phyloP scores from a whole-genome alignment of 2,113 vertebrate genomes.

The Oryzias curvinotus region DNA sequence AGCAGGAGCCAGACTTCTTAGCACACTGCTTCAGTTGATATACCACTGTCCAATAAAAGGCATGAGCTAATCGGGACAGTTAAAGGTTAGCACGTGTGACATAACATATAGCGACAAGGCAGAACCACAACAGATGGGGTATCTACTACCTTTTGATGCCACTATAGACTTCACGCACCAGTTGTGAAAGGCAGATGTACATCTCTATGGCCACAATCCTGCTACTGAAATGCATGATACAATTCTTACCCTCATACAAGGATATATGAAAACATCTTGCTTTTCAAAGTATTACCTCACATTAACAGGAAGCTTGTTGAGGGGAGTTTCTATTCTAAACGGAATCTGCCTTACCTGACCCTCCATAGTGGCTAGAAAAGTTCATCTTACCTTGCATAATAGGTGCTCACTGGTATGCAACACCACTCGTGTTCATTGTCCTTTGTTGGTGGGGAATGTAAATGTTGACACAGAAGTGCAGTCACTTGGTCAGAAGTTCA shows the following conservation, averaged over 20 bases:
- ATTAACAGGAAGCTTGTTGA: too few species aligned
- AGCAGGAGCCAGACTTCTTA: slow-evolving; percentile 11
- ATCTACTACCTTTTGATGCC: slow-evolving; percentile 3
- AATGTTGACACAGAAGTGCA: slow-evolving; percentile 63
- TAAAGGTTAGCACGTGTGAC: too few species aligned
- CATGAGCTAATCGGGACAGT: too few species aligned
- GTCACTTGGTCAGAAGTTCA: slow-evolving; percentile 58
- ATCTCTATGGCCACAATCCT: not conserved
- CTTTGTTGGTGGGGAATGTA: slow-evolving; percentile 56
- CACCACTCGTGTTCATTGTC: slow-evolving; percentile 59
- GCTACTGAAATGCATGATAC: not conserved
- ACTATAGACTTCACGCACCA: not conserved
- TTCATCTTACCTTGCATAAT: slow-evolving; percentile 55
- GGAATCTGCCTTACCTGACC: slow-evolving; percentile 12
- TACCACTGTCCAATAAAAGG: too few species aligned
- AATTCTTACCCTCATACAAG: slow-evolving; percentile 1
- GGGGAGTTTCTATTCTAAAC: slow-evolving; percentile 3
- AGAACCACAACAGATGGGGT: too few species aligned
- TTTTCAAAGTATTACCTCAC: too few species aligned
- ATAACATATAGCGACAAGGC: too few species aligned
- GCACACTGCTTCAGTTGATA: slow-evolving; percentile 8
- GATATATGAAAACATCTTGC: too few species aligned
- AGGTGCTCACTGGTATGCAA: slow-evolving; percentile 66
- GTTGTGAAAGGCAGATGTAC: not conserved
- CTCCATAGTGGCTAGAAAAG: slow-evolving; percentile 26